Evolutionary conservation across 2,888 invertebrate genomes (phyloP).

Genomic region (Pantelozetes paolii): DNA sequence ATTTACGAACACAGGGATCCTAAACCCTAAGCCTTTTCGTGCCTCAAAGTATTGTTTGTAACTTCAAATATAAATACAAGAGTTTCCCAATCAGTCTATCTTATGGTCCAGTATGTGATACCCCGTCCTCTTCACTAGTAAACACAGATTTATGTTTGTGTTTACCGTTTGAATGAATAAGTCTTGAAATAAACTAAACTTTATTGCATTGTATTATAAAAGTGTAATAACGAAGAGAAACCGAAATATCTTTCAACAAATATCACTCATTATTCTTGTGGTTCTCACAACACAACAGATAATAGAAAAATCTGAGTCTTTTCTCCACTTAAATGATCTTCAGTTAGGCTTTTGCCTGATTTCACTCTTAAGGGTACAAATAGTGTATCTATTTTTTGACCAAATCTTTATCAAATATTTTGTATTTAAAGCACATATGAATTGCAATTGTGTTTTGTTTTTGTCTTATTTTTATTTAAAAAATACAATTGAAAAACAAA

Average conservation of each 20-base stretch:
- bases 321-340: background rate
- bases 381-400: background rate
- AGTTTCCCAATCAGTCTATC: background rate
- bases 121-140: background rate
- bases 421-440: too few species aligned
- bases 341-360: conserved; percentile 26
- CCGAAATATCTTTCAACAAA: conserved; percentile 9
- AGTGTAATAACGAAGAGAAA: background rate
- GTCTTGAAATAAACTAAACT: conserved; percentile 7
- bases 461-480: conserved; percentile 4
- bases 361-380: conserved; percentile 23
- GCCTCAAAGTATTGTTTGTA: background rate
- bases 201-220: conserved; percentile 14
- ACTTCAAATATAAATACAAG: background rate
- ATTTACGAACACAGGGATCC: background rate
- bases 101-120: background rate
- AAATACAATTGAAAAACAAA: background rate
- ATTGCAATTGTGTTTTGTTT: background rate
- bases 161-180: conserved; percentile 21
- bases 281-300: background rate
- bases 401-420: background rate
- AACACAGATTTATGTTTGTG: conserved; percentile 23
- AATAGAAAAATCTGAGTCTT: conserved; percentile 2
- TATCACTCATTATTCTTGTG: conserved; percentile 20
- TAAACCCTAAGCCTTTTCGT: conserved; percentile 29